Conservation (phyloP, 2,113 vertebrate species). For the Oxygymnocypris stewartii region DNA sequence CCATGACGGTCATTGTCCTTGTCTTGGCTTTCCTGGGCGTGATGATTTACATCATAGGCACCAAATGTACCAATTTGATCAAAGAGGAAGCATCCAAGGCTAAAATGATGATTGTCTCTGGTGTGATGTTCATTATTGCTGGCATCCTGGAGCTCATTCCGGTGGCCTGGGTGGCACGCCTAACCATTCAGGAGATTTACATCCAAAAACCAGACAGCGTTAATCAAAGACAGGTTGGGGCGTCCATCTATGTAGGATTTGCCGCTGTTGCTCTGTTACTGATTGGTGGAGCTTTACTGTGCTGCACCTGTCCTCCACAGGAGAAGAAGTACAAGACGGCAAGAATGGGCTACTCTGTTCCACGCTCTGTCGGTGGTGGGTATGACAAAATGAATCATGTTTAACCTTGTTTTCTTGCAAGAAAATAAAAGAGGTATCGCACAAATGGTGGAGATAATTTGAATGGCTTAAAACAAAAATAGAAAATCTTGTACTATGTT, state of each 20-base stretch:
- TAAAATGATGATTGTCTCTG: conserved; percentile 76
- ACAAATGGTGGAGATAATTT: too few species aligned
- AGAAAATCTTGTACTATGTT: not conserved
- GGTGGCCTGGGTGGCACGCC: conserved; percentile 70
- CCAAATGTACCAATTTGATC: conserved; percentile 81
- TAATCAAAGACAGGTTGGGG: conserved; percentile 72
- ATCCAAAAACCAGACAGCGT: conserved; percentile 54
- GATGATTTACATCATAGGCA: conserved; percentile 74
- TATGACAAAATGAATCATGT: conserved; percentile 81
- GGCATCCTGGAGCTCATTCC: conserved; percentile 76
- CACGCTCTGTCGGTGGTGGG: conserved; percentile 63
- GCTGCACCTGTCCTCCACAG: too few species aligned
- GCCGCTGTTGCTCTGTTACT: conserved; percentile 67
- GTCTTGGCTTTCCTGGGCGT: conserved; percentile 71
- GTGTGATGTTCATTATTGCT: conserved; percentile 69
- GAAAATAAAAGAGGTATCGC: too few species aligned
- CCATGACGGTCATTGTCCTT: conserved; percentile 73
- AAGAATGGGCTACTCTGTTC: conserved; percentile 72
- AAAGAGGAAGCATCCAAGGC: conserved; percentile 72
- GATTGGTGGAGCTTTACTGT: conserved; percentile 75
- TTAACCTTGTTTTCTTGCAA: conserved; percentile 54
- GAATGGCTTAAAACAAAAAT: not conserved
- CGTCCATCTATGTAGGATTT: conserved; percentile 76
- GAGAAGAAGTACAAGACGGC: too few species aligned
- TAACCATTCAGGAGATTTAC: conserved; percentile 72